Evolutionary conservation across 2,797 vertebrate genomes (phyloP).

Genomic region (Remorina albescens): DNA sequence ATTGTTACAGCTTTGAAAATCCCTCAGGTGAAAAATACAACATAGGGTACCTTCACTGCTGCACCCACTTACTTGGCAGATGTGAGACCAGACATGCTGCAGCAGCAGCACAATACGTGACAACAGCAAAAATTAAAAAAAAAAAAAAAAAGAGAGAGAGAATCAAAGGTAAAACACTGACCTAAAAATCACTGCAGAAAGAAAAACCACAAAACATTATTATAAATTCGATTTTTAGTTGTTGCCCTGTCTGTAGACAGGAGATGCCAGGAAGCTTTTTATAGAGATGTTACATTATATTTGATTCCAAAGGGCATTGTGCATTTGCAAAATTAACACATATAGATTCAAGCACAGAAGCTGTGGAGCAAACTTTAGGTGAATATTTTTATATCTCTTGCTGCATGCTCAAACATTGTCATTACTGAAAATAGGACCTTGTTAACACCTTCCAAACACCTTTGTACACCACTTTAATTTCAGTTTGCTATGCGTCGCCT

Average conservation of each 20-base stretch:
- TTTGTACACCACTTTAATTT: slow-evolving; percentile 62
- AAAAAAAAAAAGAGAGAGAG: background rate
- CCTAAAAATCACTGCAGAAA: too few relatives aligned
- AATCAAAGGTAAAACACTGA: slow-evolving; percentile 5
- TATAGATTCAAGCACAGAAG: slow-evolving; percentile 15
- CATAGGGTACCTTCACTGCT: slow-evolving; percentile 43
- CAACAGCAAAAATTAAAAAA: slow-evolving; percentile 23
- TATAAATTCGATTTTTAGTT: background rate
- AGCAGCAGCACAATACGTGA: slow-evolving; percentile 38
- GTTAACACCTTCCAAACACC: slow-evolving; percentile 73
- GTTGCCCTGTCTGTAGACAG: background rate
- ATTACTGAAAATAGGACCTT: slow-evolving; percentile 57
- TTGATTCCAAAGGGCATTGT: slow-evolving; percentile 6
- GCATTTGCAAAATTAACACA: slow-evolving; percentile 10
- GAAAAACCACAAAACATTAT: too few relatives aligned
- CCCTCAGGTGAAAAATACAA: slow-evolving; percentile 75
- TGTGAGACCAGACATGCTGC: slow-evolving; percentile 38
- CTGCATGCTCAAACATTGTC: slow-evolving; percentile 22
- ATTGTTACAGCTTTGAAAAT: slow-evolving; percentile 70
- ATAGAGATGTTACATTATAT: background rate
- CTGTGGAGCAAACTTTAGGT: slow-evolving; percentile 10
- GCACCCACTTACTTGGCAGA: slow-evolving; percentile 57
- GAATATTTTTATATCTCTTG: slow-evolving; percentile 22
- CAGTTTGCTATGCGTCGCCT: slow-evolving; percentile 39
- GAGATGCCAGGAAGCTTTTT: background rate